These are phyloP conservation scores for Ypsolopha scabrella DNA, from an alignment of 2,888 invertebrate genomes.

Conservation along the genomic window DNA sequence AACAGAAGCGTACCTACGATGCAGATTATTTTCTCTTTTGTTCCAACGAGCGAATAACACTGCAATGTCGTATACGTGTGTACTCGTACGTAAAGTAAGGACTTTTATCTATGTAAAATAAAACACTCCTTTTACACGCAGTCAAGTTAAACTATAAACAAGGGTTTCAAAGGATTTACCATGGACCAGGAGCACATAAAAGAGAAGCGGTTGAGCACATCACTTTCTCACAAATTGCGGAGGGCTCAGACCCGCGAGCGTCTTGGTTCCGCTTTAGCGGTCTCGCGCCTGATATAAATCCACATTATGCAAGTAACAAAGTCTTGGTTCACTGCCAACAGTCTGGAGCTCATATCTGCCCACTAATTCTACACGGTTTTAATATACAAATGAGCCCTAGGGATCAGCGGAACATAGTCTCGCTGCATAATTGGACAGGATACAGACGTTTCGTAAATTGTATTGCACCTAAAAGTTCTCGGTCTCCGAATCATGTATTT, in stretches of 20 bases:
- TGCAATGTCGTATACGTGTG: neutral
- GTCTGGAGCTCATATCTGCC: conserved; percentile 24
- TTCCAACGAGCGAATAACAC: neutral
- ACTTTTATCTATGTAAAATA: neutral
- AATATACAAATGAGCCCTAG: neutral
- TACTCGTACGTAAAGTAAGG: neutral
- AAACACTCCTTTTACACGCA: neutral
- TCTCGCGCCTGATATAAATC: conserved; percentile 42
- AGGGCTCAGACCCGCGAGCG: conserved; percentile 30
- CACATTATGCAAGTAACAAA: conserved; percentile 57
- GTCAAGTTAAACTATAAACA: neutral
- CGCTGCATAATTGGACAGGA: neutral
- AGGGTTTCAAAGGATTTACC: conserved; percentile 1
- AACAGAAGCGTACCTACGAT: neutral
- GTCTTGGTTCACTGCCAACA: conserved; percentile 63
- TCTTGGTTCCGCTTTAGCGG: conserved; percentile 25
- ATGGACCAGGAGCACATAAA: conserved; percentile 6
- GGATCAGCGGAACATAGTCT: neutral
- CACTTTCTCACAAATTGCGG: conserved; percentile 38
- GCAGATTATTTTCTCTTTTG: neutral
- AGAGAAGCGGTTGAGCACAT: conserved; percentile 11
- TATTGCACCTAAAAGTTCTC: neutral
- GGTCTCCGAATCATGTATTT: too few relatives aligned
- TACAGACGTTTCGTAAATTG: neutral
- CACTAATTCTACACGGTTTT: conserved; percentile 15